Base-by-base conservation (phyloP, 2,888 invertebrate genomes). In the Sinotaia quadrata region DNA sequence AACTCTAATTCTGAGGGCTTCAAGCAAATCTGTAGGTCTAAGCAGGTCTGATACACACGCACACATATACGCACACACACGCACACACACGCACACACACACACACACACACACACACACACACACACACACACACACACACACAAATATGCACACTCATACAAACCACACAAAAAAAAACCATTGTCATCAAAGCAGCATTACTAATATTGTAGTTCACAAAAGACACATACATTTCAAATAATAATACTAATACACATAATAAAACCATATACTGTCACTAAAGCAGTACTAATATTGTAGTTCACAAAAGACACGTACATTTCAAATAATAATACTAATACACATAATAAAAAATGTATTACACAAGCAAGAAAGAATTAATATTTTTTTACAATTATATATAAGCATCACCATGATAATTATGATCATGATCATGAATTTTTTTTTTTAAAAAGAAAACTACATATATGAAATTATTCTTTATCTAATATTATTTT, bases 51-150 rank as follows among this genome's bases (percentile, higher is more conserved):
- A n/a, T 29, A 29, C 7, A 12, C 59, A 27, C 15, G 44, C 37
- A 59, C 12, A 59, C 27, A 29, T 33, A 54, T 31, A 21, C 54
- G 34, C 15, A 18, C 15, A 52, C 29, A 31, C 31, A 51, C 12
- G 15, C 27, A 27, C 51, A 10, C 10, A 41, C 15, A 12, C 10
- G 15, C 10, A 12, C 10, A 41, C 41, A 41, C 10, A n/a, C n/a
- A n/a, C n/a, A 56, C 54, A 56, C 33, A 56, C 54, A 54, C 33
- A 31, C 54, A 56, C 21, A 56, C 54, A 56, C 29, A 52, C 52
- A 27, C 24, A 52, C 52, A 52, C 52, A 52, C 18, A 54, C 51
- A 51, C 51, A 49, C 49, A 49, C 18, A 49, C 8, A 8, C 41
- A 41, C 41, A 41, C 15, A 15, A 10, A 41, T 41, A 12, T 41